Percentiles rank a stretch among this genome's conserved stretches.
Conservation (phyloP, 2,888 invertebrate genomes). For the Microplitis manilae region DNA sequence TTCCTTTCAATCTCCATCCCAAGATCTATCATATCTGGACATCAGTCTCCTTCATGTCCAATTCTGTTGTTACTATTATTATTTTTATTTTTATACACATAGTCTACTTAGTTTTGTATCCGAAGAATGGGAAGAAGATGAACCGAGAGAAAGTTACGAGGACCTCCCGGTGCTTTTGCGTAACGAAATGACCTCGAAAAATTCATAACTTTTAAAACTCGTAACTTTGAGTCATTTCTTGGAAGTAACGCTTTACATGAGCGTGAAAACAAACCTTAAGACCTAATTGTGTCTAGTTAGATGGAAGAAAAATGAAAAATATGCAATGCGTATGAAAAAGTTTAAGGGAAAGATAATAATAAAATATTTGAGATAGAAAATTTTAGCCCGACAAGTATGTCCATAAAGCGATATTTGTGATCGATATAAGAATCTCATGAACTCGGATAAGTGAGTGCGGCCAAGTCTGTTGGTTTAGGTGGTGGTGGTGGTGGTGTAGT, state of each 20-base stretch:
- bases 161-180: conserved; percentile 18
- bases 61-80: neutral
- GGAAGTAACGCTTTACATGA: neutral
- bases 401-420: conserved; percentile 48
- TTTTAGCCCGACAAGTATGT: conserved; percentile 1
- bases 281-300: neutral
- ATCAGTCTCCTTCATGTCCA: neutral
- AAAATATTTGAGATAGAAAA: conserved; percentile 13
- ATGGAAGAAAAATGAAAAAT: neutral
- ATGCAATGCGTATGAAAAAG: too few species aligned
- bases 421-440: conserved; percentile 47
- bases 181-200: conserved; percentile 27
- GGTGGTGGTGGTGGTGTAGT: conserved; percentile 19
- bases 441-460: conserved; percentile 38
- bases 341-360: neutral
- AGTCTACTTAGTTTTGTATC: neutral
- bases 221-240: neutral
- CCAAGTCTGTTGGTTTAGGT: conserved; percentile 35
- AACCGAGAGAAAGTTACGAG: conserved; percentile 20
- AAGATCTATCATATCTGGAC: neutral
- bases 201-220: neutral
- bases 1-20: conserved; percentile 6
- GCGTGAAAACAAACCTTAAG: neutral
- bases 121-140: conserved; percentile 1
- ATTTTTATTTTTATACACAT: neutral